phyloP scores from a whole-genome alignment of 2,797 vertebrate genomes.

The Hirundo rustica region DNA sequence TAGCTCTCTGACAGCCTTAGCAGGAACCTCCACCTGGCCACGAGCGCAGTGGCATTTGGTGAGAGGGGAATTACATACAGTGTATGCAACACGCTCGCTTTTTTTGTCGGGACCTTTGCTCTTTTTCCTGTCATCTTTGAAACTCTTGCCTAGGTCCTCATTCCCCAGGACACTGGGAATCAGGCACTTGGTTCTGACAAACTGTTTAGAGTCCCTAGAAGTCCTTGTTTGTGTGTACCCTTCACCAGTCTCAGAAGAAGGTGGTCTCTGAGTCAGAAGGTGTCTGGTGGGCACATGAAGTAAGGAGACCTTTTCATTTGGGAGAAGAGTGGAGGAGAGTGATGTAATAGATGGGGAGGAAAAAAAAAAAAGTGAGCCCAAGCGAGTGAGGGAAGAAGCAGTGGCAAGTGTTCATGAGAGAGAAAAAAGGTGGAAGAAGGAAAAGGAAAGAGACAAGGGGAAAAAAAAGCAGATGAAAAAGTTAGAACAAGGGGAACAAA shows the following conservation, averaged over 20 bases:
- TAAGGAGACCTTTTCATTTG: constrained; percentile 24
- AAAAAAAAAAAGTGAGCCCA: constrained; percentile 20
- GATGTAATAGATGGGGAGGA: constrained; percentile 56
- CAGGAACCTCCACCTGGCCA: not conserved
- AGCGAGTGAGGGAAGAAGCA: not conserved
- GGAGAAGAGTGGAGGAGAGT: not conserved
- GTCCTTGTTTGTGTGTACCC: not conserved
- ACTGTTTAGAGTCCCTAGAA: not conserved
- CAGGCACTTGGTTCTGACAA: not conserved
- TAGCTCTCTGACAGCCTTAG: not conserved
- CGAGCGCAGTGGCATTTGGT: not conserved
- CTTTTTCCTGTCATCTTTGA: not conserved
- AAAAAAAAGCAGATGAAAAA: not conserved
- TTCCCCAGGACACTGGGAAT: not conserved
- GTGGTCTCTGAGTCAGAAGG: not conserved
- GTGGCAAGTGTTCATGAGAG: not conserved
- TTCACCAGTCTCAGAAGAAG: not conserved
- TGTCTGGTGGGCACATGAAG: not conserved
- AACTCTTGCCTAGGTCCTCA: not conserved
- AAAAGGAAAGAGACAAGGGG: not conserved
- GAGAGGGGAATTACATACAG: not conserved
- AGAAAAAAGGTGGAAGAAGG: not conserved
- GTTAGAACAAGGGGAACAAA: not conserved
- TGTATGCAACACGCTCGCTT: not conserved
- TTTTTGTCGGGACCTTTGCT: not conserved